Conservation (phyloP, 2,888 invertebrate species). For the Antheraea assamensis region DNA sequence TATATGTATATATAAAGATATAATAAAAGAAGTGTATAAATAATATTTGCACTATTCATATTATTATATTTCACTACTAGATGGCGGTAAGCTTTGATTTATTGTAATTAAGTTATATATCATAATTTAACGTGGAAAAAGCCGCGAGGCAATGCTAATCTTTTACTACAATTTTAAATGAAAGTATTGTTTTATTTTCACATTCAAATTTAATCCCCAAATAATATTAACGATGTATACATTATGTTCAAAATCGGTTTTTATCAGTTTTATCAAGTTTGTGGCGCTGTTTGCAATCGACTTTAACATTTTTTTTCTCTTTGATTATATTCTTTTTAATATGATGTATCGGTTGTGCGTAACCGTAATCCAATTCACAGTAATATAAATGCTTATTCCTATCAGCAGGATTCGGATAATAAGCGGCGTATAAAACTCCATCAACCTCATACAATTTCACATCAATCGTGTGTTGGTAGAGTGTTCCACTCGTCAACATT, state of each 20-base stretch:
- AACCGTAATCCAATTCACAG: conserved; percentile 73
- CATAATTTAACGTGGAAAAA: too few species aligned
- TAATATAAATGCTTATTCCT: conserved; percentile 81
- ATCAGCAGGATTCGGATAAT: conserved; percentile 67
- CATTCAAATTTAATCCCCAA: conserved; percentile 14
- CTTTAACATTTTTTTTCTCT: conserved; percentile 50
- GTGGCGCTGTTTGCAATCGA: conserved; percentile 63
- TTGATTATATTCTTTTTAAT: conserved; percentile 58
- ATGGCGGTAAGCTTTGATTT: too few species aligned
- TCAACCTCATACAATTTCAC: conserved; percentile 65
- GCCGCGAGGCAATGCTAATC: too few species aligned
- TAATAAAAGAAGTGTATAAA: too few species aligned
- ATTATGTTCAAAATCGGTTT: conserved; percentile 42
- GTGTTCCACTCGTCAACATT: conserved; percentile 60
- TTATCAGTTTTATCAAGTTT: conserved; percentile 60
- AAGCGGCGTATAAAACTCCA: conserved; percentile 57
- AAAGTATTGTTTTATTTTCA: too few species aligned
- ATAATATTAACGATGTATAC: conserved; percentile 21
- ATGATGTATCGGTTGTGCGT: conserved; percentile 64
- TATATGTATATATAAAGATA: too few species aligned
- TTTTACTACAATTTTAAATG: too few species aligned
- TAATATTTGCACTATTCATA: too few species aligned
- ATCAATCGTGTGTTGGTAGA: conserved; percentile 68
- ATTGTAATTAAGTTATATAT: too few species aligned
- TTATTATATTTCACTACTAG: too few species aligned